Conservation (phyloP, 2,888 invertebrate genomes). For the Plagodis pulveraria region DNA sequence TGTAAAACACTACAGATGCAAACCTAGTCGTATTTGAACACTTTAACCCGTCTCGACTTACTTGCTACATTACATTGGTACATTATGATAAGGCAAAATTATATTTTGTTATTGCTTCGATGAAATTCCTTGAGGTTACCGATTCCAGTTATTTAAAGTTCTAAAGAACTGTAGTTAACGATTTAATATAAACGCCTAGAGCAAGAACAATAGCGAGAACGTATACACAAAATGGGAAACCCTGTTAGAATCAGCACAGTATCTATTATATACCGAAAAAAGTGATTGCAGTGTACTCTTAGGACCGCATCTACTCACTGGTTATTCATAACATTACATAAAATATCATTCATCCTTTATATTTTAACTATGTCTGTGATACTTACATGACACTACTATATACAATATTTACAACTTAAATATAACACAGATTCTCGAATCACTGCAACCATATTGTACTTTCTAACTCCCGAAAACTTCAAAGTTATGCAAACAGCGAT, state of each 20-base stretch:
- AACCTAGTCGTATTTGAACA: conserved; percentile 19
- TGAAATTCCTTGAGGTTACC: conserved; percentile 19
- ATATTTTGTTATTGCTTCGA: conserved; percentile 21
- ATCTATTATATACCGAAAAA: conserved; percentile 9
- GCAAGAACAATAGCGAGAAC: conserved; percentile 9
- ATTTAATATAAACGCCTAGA: conserved; percentile 3
- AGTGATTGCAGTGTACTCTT: conserved; percentile 4
- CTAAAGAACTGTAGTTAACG: conserved; percentile 11
- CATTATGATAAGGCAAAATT: conserved; percentile 18
- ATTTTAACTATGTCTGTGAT: conserved; percentile 51
- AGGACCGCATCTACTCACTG: conserved; percentile 6
- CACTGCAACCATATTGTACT: conserved; percentile 54
- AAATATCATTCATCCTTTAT: conserved; percentile 9
- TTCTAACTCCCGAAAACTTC: conserved; percentile 23
- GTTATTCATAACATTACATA: neutral
- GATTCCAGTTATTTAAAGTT: conserved; percentile 20
- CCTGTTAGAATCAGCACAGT: conserved; percentile 22
- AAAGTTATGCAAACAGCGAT: conserved; percentile 40
- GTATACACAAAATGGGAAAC: conserved; percentile 22
- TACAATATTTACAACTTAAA: conserved; percentile 59
- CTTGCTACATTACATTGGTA: conserved; percentile 25
- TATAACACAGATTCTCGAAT: conserved; percentile 52
- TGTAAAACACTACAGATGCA: conserved; percentile 7
- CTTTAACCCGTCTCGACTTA: conserved; percentile 22
- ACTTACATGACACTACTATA: conserved; percentile 45